A percentile compares a stretch with the other conserved stretches of the same genome.
These are phyloP conservation scores for Euzetes globulus DNA, from an alignment of 2,888 invertebrate species.

Conservation along the genomic window DNA sequence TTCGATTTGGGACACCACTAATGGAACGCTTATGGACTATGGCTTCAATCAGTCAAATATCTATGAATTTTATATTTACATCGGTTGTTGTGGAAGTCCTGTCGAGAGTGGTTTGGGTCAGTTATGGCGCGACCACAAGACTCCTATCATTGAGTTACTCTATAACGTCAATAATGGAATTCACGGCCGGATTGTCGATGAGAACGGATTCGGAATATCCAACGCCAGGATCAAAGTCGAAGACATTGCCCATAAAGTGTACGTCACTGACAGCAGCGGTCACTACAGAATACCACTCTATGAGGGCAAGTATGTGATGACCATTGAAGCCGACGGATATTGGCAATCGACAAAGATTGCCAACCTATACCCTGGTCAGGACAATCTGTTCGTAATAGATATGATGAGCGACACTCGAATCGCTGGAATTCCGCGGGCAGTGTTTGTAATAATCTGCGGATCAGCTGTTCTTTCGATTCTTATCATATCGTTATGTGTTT, in stretches of 20 bases:
- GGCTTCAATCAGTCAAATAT: constrained; percentile 62
- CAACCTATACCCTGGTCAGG: constrained; percentile 49
- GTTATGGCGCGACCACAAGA: constrained; percentile 84
- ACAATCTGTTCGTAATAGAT: constrained; percentile 11
- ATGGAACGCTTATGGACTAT: constrained; percentile 9
- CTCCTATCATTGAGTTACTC: constrained; percentile 72
- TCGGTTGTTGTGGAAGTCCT: constrained; percentile 91
- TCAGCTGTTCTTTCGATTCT: constrained; percentile 37
- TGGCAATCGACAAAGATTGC: constrained; percentile 53
- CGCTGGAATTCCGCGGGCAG: constrained; percentile 37
- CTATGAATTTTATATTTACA: constrained; percentile 87
- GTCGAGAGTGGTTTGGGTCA: constrained; percentile 59
- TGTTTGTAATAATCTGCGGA: constrained; percentile 36
- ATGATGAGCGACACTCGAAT: constrained; percentile 36
- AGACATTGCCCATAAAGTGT: constrained; percentile 63
- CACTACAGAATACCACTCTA: constrained; percentile 86
- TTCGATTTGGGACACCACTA: constrained; percentile 10
- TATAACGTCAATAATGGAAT: constrained; percentile 82
- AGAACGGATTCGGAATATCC: constrained; percentile 63
- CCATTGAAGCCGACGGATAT: constrained; percentile 62
- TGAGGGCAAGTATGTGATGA: constrained; percentile 76
- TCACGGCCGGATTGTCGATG: constrained; percentile 71
- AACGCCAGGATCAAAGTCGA: constrained; percentile 67
- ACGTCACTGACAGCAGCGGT: constrained; percentile 59
- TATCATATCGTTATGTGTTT: constrained; percentile 36